Evolutionary conservation across 2,888 invertebrate genomes (phyloP), one percentile per base, ranked within the genome.

Genomic region (Heteromurus nitidus): DNA sequence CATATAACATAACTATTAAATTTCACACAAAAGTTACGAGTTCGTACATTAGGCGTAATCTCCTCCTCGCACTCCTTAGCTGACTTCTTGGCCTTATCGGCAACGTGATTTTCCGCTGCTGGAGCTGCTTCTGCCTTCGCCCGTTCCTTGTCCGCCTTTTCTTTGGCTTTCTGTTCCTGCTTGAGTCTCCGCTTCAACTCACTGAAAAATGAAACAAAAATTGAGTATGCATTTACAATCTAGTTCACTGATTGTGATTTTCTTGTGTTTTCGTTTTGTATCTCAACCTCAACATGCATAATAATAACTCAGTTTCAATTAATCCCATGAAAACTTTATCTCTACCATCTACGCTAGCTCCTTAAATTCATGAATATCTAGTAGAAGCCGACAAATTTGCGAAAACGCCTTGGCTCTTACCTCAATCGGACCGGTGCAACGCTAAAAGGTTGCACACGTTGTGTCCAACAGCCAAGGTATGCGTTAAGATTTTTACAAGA

Each of bases 121-220:
- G 64, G 62, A 67, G 90, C 90, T 68, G 89, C 90, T 85, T 91
- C 91, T 11, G 92, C 91, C 65, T 87, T 87, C 30, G 74, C 79
- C 28, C 87, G 85, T 30, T 89, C 89, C 88, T 96, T 96, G 88
- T 95, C 95, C 0, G 92, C 92, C 88, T 97, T 97, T 88, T 98
- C 96, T 89, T 96, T 95, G 13, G 95, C 93, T 89, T 98, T 98
- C 89, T 97, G 95, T 88, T 97, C 96, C 9, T 95, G 95, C 90
- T 98, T 99, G 77, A 95, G 89, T 13, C 96, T 92, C 80, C 98
- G 92, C 91, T 99, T 99, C 87, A 95, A 91, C 90, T 99, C 98
- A 92, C 98, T 99, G 90, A 28, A 91, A 91, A 86, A 83, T 31
- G 55, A 75, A 81, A 65, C 24, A 55, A 7, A 22, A 60, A 11